phyloP scores from a whole-genome alignment of 37 sponge, comb jelly and placozoan genomes.

The Hexactinellida sp. region DNA sequence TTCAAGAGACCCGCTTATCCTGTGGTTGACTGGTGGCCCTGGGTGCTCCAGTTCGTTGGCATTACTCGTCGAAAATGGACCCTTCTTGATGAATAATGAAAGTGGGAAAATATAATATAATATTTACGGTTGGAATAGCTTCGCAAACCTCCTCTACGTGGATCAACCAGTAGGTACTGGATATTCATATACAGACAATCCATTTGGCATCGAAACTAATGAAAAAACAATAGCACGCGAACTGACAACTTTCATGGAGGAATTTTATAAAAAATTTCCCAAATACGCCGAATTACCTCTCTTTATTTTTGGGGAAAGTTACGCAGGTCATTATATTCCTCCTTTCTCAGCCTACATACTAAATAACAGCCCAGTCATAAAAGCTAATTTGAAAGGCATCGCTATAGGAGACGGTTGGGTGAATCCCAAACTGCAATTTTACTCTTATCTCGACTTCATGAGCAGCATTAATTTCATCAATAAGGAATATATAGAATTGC shows the following conservation, averaged over 20 bases:
- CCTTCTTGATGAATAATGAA: slow-evolving; percentile 44
- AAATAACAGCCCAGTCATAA: not conserved
- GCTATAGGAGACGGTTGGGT: slow-evolving; percentile 22
- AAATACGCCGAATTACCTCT: slow-evolving; percentile 62
- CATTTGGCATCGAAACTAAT: slow-evolving; percentile 42
- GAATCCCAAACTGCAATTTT: slow-evolving; percentile 16
- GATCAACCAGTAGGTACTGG: slow-evolving; percentile 84
- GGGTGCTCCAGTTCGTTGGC: slow-evolving; percentile 74
- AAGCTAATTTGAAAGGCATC: slow-evolving; percentile 18
- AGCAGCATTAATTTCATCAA: not conserved
- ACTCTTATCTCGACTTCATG: not conserved
- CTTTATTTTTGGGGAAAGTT: slow-evolving; percentile 72
- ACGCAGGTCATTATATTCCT: slow-evolving; percentile 35
- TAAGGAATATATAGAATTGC: not conserved
- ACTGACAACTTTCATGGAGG: slow-evolving; percentile 41
- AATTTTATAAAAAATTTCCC: slow-evolving; percentile 53
- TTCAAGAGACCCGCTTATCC: slow-evolving; percentile 51
- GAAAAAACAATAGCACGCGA: slow-evolving; percentile 60
- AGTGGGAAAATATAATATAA: slow-evolving; percentile 36
- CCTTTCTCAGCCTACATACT: slow-evolving; percentile 19
- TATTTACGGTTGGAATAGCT: slow-evolving; percentile 68
- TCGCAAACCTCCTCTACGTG: slow-evolving; percentile 68
- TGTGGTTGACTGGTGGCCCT: slow-evolving; percentile 84
- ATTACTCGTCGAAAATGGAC: slow-evolving; percentile 69
- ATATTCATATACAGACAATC: slow-evolving; percentile 57